Evolutionary conservation across 1,140 invertebrate species (phyloP).

Genomic region (Aphelenchoides besseyi): DNA sequence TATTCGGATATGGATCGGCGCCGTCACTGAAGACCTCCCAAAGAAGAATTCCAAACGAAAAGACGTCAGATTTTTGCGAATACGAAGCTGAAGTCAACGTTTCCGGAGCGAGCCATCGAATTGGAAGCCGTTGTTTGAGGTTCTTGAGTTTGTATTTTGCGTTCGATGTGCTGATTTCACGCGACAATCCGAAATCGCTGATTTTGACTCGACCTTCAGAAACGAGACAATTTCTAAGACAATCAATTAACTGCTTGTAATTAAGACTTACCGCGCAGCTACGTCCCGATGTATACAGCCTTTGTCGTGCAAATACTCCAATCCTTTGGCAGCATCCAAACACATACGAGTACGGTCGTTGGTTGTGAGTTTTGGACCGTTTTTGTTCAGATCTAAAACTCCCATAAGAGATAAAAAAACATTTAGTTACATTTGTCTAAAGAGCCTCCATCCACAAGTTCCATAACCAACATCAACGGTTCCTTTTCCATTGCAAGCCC

Average conservation of each 20-base stretch:
- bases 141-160: conserved; percentile 45
- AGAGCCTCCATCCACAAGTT: conserved; percentile 78
- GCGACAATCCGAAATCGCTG: conserved; percentile 94
- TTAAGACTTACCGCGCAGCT: conserved; percentile 21
- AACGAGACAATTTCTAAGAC: conserved; percentile 84
- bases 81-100: conserved; percentile 31
- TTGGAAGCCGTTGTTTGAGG: conserved; percentile 44
- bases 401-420: conserved; percentile 71
- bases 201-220: conserved; percentile 86
- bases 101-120: conserved; percentile 46
- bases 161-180: conserved; percentile 68
- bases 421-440: conserved; percentile 67
- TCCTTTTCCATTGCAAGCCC: conserved; percentile 95
- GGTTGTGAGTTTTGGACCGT: conserved; percentile 61
- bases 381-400: conserved; percentile 76
- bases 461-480: conserved; percentile 98
- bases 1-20: conserved; percentile 35
- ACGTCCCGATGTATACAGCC: conserved; percentile 81
- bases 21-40: conserved; percentile 48
- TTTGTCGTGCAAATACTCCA: conserved; percentile 91
- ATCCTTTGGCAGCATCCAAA: conserved; percentile 84
- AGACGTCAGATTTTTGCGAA: conserved; percentile 44
- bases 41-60: conserved; percentile 38
- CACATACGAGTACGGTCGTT: conserved; percentile 74
- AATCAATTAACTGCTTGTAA: conserved; percentile 78